These are phyloP conservation scores for Epinephelus moara DNA, from an alignment of 2,113 vertebrate species.

Conservation along the genomic window DNA sequence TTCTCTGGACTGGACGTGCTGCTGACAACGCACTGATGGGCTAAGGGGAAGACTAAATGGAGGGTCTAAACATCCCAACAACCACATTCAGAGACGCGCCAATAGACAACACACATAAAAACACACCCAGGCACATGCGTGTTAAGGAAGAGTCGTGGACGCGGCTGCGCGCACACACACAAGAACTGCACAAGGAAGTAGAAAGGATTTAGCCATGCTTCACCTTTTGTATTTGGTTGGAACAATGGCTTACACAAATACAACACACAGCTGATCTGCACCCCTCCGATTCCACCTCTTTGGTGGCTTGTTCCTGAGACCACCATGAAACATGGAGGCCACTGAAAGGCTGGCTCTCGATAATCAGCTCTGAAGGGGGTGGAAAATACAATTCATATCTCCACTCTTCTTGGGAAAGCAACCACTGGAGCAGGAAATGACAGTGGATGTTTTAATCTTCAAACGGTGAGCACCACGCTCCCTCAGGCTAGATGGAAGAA, in stretches of 20 bases:
- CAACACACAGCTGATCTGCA: constrained; percentile 89
- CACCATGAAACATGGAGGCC: constrained; percentile 95
- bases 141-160: constrained; percentile 48
- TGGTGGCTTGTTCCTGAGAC: constrained; percentile 90
- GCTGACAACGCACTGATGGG: constrained; percentile 89
- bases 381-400: constrained; percentile 95
- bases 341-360: constrained; percentile 87
- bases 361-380: constrained; percentile 89
- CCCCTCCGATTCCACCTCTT: constrained; percentile 88
- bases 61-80: constrained; percentile 78
- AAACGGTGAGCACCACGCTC: constrained; percentile 83
- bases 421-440: constrained; percentile 92
- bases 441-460: constrained; percentile 96
- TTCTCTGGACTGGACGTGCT: constrained; percentile 85
- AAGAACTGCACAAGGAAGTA: constrained; percentile 78
- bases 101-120: constrained; percentile 63
- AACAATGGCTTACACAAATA: constrained; percentile 94
- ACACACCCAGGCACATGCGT: constrained; percentile 35
- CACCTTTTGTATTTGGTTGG: constrained; percentile 92
- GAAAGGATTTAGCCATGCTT: constrained; percentile 98
- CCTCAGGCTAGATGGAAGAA: constrained; percentile 83
- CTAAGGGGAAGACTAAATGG: constrained; percentile 80
- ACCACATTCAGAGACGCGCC: constrained; percentile 65
- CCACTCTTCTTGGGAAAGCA: constrained; percentile 77
- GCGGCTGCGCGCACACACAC: constrained; percentile 61